Evolutionary conservation across 2,113 vertebrate species (phyloP).

Genomic region (Lepus americanus): DNA sequence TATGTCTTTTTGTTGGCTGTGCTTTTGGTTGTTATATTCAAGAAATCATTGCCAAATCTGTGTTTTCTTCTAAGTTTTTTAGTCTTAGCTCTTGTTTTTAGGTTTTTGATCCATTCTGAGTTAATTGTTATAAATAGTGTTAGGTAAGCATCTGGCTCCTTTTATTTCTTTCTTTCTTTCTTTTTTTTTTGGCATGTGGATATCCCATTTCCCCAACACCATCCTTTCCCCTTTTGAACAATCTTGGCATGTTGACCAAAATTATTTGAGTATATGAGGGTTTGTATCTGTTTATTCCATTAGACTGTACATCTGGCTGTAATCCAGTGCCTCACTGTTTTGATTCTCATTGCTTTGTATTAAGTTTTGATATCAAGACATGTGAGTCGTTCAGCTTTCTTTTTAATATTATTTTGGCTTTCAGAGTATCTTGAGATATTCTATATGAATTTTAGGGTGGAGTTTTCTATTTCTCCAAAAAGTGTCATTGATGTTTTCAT

Average conservation of each 20-base stretch:
- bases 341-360: neutral
- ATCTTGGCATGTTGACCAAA: neutral
- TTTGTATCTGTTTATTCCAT: neutral
- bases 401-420: neutral
- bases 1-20: neutral
- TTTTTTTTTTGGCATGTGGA: neutral
- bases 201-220: neutral
- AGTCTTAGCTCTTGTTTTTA: neutral
- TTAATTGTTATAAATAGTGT: too few relatives aligned
- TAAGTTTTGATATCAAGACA: constrained; percentile 30
- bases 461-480: constrained; percentile 23
- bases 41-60: neutral
- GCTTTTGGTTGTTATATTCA: neutral
- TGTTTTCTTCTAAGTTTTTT: constrained; percentile 1
- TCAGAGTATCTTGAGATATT: neutral
- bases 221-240: neutral
- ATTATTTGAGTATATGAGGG: neutral
- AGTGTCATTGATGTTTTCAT: neutral
- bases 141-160: too few relatives aligned
- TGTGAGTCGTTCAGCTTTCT: neutral
- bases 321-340: neutral
- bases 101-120: neutral
- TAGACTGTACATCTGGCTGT: neutral
- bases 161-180: too few relatives aligned
- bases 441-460: neutral